phyloP scores from a whole-genome alignment of 2,888 invertebrate genomes.

The Mesochorus sp. region DNA sequence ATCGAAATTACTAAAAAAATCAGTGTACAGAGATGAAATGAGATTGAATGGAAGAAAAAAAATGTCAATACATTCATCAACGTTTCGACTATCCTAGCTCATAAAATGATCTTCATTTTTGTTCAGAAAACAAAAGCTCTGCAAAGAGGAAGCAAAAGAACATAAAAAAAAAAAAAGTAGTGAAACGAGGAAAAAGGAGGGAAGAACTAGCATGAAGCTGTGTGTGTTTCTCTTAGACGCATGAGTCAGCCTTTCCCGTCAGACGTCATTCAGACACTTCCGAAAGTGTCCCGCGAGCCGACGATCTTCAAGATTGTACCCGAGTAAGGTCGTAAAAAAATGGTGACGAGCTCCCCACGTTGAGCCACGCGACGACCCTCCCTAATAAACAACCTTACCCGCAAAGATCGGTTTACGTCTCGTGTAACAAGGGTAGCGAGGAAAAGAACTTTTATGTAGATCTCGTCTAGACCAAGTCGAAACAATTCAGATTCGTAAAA shows the following conservation, averaged over 20 bases:
- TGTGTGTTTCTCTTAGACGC: conserved; percentile 9
- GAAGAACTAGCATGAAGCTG: conserved; percentile 8
- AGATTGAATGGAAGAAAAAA: no score
- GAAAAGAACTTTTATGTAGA: conserved; percentile 2
- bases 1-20: no score
- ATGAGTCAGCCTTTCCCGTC: conserved; percentile 59
- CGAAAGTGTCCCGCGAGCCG: conserved; percentile 39
- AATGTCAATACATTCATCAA: no score
- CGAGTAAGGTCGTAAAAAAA: conserved; percentile 63
- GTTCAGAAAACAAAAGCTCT: no score
- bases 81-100: no score
- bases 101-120: no score
- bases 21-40: no score
- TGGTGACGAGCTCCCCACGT: conserved; percentile 25
- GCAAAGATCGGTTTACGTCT: conserved; percentile 42
- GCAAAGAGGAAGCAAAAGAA: background rate
- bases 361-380: conserved; percentile 58
- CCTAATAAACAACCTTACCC: conserved; percentile 50
- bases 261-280: conserved; percentile 57
- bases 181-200: conserved; percentile 47
- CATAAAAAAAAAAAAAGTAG: conserved; percentile 36
- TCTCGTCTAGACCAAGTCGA: conserved; percentile 38
- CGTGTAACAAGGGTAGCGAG: conserved; percentile 60
- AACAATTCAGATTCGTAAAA: conserved; percentile 39
- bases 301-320: conserved; percentile 53